Conservation (phyloP, 2,113 vertebrate species). For the Grammomys surdaster region DNA sequence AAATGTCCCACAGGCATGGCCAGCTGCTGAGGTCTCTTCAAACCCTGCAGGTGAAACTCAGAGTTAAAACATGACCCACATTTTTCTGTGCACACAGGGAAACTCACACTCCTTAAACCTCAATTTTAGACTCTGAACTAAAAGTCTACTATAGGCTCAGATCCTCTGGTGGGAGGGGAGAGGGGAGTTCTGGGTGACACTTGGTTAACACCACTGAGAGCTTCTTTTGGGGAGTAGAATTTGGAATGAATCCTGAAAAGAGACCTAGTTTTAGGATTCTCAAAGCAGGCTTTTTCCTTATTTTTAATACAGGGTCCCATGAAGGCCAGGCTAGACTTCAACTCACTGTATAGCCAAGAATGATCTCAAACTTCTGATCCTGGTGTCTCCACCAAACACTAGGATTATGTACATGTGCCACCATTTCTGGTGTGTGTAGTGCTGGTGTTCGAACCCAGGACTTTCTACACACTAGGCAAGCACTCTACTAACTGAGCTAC, state of each 20-base stretch:
- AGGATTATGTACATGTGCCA: neutral
- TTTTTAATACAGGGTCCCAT: neutral
- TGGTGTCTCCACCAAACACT: neutral
- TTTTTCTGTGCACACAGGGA: neutral
- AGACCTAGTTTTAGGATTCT: neutral
- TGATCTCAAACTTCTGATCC: neutral
- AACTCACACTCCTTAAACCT: neutral
- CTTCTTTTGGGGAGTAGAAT: neutral
- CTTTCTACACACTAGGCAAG: neutral
- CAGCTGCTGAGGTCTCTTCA: neutral
- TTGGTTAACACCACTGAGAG: neutral
- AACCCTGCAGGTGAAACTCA: neutral
- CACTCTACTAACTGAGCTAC: neutral
- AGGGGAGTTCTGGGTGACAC: neutral
- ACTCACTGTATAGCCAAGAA: neutral
- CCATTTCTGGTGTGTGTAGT: neutral
- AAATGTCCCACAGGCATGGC: fast-evolving
- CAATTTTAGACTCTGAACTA: neutral
- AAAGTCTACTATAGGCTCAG: neutral
- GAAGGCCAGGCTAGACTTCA: neutral
- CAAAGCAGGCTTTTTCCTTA: neutral
- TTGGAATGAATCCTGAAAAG: neutral
- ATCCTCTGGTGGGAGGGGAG: neutral
- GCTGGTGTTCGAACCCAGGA: neutral
- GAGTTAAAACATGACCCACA: neutral